These are phyloP conservation scores for Apamea crenata DNA, from an alignment of 2,888 invertebrate genomes.

Conservation along the genomic window DNA sequence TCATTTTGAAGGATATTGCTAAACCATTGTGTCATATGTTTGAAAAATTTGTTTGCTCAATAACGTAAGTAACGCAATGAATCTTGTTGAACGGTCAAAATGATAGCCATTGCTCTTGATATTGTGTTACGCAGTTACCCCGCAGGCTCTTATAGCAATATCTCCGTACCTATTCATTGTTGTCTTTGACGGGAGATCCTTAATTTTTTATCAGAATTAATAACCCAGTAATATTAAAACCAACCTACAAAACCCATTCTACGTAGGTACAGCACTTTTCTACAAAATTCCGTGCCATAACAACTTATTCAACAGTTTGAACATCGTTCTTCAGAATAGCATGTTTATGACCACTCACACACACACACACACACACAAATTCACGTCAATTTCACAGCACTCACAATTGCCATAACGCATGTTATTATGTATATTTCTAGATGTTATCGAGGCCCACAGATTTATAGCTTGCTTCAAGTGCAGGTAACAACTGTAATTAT, in stretches of 20 bases:
- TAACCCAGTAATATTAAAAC: neutral
- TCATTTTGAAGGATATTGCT: no score
- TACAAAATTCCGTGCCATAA: neutral
- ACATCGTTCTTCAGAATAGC: conserved; percentile 9
- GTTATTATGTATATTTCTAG: conserved; percentile 32
- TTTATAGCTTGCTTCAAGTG: conserved; percentile 32
- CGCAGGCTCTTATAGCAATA: no score
- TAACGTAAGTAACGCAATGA: no score
- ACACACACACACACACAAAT: conserved; percentile 15
- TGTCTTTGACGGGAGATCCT: neutral
- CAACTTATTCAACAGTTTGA: neutral
- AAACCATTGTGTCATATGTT: no score
- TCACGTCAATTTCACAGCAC: conserved; percentile 38
- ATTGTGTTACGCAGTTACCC: no score
- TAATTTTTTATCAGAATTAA: neutral
- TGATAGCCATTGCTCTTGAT: no score
- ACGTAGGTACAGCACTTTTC: neutral
- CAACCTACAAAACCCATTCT: neutral
- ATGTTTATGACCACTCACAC: conserved; percentile 19
- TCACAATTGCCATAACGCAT: conserved; percentile 24
- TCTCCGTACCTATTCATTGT: neutral
- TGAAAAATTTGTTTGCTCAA: no score
- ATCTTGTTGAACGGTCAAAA: no score
- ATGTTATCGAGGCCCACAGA: conserved; percentile 44
- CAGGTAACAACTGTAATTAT: conserved; percentile 13